Base-by-base conservation (phyloP, 2,113 vertebrate genomes). In the Balaeniceps rex region DNA sequence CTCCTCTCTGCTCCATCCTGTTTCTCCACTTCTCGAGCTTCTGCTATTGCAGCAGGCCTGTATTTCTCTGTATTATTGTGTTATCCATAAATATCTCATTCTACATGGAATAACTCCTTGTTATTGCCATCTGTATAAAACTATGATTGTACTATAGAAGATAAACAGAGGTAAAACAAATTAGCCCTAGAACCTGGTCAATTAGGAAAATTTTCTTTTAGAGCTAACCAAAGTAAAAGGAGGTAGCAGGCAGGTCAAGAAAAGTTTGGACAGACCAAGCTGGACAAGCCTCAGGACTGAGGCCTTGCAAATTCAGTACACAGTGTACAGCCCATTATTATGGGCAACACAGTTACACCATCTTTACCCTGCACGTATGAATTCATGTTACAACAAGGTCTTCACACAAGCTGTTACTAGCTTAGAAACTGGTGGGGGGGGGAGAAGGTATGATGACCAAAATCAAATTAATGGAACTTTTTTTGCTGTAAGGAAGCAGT, bases 401-500 rank as follows among this genome's bases (percentile, higher is more conserved):
- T 83, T 91, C 83, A 44, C 13, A 58, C 11, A 85, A 33, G 24
- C 22, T 54, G 26, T 64, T 80, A 83, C 33, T 90, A 40, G n/a
- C 31, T 82, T 26, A 55, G 44, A 66, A 70, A 46, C 23, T 5
- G 6, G 55, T 23, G 10, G 3, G 3, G 0, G 1, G 7, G 9
- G 2, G 9, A 4, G 11, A 7, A 58, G 55, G 26, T 3, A 15
- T 55, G 44, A 63, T 46, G 55, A n/a, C 21, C 49, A 51, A 63
- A 65, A 94, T 87, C 25, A 95, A 92, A 90, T 79, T 69, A 83
- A 55, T 42, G 81, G 63, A 84, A 52, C 25, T 57, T 75, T 81
- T 92, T 86, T 94, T 94, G 26, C 65, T 81, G 6, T 26, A 54
- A 68, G 34, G 16, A 90, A 82, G 26, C 57, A 75, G 10, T 58